A percentile compares a stretch with the other conserved stretches of the same genome.
Conservation (phyloP, 1,140 invertebrate species). For the Drosophila virilis region DNA sequence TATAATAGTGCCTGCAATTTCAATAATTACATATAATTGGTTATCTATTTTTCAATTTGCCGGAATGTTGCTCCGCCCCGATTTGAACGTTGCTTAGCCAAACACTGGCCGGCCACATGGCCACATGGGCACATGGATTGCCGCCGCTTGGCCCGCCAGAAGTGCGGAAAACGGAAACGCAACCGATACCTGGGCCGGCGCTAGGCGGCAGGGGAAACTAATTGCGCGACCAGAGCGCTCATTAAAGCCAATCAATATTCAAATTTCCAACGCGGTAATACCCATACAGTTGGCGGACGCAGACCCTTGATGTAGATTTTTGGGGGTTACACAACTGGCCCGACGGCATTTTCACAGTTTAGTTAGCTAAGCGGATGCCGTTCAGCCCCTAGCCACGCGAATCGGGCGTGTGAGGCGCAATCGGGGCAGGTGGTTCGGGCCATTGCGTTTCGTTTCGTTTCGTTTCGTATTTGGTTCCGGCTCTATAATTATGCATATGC, state of each 20-base stretch:
- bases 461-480: slow-evolving; percentile 59
- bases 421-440: not conserved
- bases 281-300: not conserved
- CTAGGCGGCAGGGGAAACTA: slow-evolving; percentile 30
- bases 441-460: slow-evolving; percentile 20
- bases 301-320: not conserved
- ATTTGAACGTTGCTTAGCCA: not conserved
- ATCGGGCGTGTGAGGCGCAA: too few relatives aligned
- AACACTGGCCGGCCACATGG: not conserved
- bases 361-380: slow-evolving; percentile 62
- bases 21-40: not conserved
- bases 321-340: not conserved
- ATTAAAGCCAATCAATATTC: slow-evolving; percentile 81
- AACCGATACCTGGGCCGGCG: slow-evolving; percentile 5
- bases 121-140: not conserved
- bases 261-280: slow-evolving; percentile 51
- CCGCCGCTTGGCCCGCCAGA: slow-evolving; percentile 2
- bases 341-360: slow-evolving; percentile 76
- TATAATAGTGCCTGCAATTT: not conserved
- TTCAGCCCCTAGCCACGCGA: slow-evolving; percentile 5
- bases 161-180: slow-evolving; percentile 23
- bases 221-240: slow-evolving; percentile 68
- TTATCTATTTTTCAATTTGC: slow-evolving; percentile 1
- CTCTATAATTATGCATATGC: slow-evolving; percentile 79
- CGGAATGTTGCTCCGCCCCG: not conserved